phyloP scores from a whole-genome alignment of 2,888 invertebrate genomes.

The Rhaphigaster nebulosa region DNA sequence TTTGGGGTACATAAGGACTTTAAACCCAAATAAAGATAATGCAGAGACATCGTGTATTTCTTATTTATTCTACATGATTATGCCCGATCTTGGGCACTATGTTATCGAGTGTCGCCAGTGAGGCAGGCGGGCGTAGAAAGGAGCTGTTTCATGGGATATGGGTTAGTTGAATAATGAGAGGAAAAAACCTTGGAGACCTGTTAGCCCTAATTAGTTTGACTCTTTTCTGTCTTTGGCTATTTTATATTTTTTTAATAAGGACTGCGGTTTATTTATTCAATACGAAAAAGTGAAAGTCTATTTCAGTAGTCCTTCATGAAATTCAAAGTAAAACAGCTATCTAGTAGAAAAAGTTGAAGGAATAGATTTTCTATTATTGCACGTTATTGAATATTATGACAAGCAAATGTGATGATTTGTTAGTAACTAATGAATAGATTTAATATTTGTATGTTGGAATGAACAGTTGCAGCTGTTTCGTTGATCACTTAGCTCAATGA shows the following conservation, averaged over 20 bases:
- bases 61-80: too few species aligned
- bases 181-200: conserved; percentile 4
- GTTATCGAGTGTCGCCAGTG: too few species aligned
- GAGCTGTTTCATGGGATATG: not conserved
- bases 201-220: conserved; percentile 45
- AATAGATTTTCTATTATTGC: not conserved
- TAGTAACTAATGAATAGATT: too few species aligned
- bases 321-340: not conserved
- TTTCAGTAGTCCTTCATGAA: conserved; percentile 38
- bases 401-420: too few species aligned
- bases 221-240: conserved; percentile 15
- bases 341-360: not conserved
- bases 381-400: too few species aligned
- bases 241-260: conserved; percentile 1
- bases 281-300: conserved; percentile 19
- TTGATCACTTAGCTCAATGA: too few species aligned
- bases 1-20: too few species aligned
- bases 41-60: too few species aligned
- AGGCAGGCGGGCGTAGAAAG: not conserved
- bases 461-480: too few species aligned
- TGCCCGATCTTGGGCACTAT: too few species aligned
- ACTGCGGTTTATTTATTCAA: conserved; percentile 15
- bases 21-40: too few species aligned
- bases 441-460: too few species aligned
- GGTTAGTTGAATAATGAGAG: conserved; percentile 44